Base-by-base conservation (phyloP, 2,888 invertebrate species). In the Drosophila leonis region DNA sequence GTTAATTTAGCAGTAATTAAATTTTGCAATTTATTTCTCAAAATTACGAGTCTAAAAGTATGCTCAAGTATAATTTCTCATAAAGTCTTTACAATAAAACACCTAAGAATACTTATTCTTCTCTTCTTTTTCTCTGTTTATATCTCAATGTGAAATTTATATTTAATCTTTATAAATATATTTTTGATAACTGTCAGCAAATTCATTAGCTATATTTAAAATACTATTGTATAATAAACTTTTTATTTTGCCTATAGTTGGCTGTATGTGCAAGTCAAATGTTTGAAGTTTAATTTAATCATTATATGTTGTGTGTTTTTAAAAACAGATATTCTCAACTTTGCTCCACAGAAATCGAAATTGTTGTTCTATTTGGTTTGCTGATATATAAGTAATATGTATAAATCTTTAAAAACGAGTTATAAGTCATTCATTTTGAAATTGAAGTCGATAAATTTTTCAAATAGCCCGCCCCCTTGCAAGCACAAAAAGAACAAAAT, bases 381-480 rank as follows among this genome's bases (percentile, higher is more conserved):
- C 12, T 49, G 10, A 18, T 18, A 13, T 13, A 33, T 18, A 10
- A 18, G 18, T 18, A 49, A 24, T 10, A 67, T 67, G 57, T 57
- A 10, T 24, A 49, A 35, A 24, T n/a, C 20, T 8, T 24, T 18
- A 12, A 49, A 44, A 37, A 15, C 27, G 54, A 51, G 9, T 55
- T 67, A 42, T 35, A 54, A 59, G 66, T 64, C 63, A 54, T 8
- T 60, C 9, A 6, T 39, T 24, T 27, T 29, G 1, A 71, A 67
- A 60, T 9, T 75, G 0, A 75, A 67, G 39, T 10, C 46, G 37
- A 29, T 48, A 4, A n/a, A 10, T 9, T 13, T 27, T 15, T 6
- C 18, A 20, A 42, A 31, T 48, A 33, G 27, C 6, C 27, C 54
- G 12, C 27, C 54, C 27, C 18, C 13, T 10, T 7, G 12, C 35